A percentile compares a stretch with the other conserved stretches of the same genome.
Conservation (phyloP, 2,113 vertebrate genomes). For the Melanostigma gelatinosum region DNA sequence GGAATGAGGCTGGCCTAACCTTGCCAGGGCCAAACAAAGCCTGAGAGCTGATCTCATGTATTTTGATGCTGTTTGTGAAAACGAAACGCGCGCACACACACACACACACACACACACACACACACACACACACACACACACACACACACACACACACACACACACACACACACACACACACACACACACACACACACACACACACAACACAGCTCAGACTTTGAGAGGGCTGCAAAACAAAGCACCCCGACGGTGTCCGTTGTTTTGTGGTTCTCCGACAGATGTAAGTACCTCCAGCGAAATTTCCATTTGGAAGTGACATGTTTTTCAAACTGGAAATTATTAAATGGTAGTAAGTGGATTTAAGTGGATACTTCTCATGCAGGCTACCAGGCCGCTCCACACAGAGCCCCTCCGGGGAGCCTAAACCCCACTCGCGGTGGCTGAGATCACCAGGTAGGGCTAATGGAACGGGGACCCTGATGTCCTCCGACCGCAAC, state of each 20-base stretch:
- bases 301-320: conserved; percentile 69
- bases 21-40: conserved; percentile 83
- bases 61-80: conserved; percentile 81
- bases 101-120: conserved; percentile 65
- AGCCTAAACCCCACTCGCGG: conserved; percentile 24
- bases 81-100: conserved; percentile 59
- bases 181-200: too few relatives aligned
- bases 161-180: background rate
- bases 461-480: conserved; percentile 57
- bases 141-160: too few relatives aligned
- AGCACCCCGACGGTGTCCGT: conserved; percentile 49
- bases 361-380: conserved; percentile 63
- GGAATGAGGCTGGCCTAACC: conserved; percentile 82
- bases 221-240: conserved; percentile 34
- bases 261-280: conserved; percentile 62
- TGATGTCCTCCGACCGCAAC: conserved; percentile 78
- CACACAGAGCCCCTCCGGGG: conserved; percentile 28
- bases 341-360: conserved; percentile 64
- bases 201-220: conserved; percentile 36
- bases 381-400: conserved; percentile 26
- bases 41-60: conserved; percentile 81
- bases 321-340: conserved; percentile 65
- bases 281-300: conserved; percentile 66
- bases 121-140: conserved; percentile 39
- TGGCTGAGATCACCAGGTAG: conserved; percentile 52